These are phyloP conservation scores for Sinella curviseta DNA, from an alignment of 1,140 invertebrate genomes.

Conservation along the genomic window DNA sequence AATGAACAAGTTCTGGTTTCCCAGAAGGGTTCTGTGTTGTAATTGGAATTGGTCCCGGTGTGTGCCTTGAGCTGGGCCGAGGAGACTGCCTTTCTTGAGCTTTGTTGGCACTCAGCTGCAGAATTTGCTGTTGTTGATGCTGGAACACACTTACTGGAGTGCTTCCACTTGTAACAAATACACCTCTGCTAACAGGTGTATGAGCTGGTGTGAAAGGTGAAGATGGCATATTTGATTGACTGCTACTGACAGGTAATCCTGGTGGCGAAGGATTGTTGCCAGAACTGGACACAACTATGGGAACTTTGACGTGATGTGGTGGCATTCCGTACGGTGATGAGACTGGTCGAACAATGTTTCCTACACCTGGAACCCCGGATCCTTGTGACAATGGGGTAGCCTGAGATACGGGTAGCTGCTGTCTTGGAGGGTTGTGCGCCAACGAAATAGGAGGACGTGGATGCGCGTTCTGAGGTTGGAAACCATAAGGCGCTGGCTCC, in stretches of 20 bases:
- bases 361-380: neutral
- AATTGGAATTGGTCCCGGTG: neutral
- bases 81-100: conserved; percentile 1
- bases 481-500: conserved; percentile 4
- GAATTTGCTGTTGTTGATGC: conserved; percentile 14
- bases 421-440: neutral
- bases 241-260: neutral
- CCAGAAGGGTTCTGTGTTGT: neutral
- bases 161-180: neutral
- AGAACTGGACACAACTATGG: neutral
- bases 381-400: neutral
- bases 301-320: neutral
- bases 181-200: conserved; percentile 1
- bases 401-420: neutral
- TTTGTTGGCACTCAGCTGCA: conserved; percentile 2
- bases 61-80: neutral
- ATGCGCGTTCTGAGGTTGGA: conserved; percentile 23
- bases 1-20: conserved; percentile 33
- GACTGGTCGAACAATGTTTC: neutral
- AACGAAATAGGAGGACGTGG: neutral
- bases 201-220: neutral
- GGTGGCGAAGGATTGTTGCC: neutral
- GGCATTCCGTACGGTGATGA: neutral
- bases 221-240: neutral
- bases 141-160: neutral